These are phyloP conservation scores for Pachyuromys duprasi DNA, from an alignment of 2,797 vertebrate genomes.

Conservation along the genomic window DNA sequence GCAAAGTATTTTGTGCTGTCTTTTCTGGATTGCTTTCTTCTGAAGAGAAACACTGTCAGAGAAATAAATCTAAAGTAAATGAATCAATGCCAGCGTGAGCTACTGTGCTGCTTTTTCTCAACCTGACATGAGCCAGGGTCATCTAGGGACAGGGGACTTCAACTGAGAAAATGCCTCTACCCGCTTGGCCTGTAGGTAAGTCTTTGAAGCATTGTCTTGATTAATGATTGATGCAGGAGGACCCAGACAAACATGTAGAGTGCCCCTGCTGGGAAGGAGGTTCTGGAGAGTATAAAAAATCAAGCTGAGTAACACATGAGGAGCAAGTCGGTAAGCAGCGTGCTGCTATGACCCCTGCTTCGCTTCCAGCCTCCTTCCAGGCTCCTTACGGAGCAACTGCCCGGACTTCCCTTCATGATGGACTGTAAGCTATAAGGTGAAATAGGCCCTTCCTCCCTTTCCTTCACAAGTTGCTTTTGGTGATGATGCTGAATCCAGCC, in stretches of 20 bases:
- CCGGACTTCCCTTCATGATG: not conserved
- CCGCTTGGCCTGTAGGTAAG: not conserved
- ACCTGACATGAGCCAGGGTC: not conserved
- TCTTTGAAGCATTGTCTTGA: not conserved
- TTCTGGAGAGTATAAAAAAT: not conserved
- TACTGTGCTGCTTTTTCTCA: not conserved
- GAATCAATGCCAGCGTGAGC: not conserved
- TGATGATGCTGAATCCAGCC: not conserved
- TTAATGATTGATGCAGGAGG: not conserved
- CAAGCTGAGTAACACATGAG: not conserved
- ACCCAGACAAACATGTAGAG: not conserved
- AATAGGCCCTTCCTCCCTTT: not conserved
- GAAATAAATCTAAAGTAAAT: slow-evolving; percentile 9
- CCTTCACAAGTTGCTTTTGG: not conserved
- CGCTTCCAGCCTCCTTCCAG: too few species aligned
- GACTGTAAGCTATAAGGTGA: not conserved
- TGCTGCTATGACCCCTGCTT: not conserved
- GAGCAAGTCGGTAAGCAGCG: not conserved
- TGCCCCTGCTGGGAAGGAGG: not conserved
- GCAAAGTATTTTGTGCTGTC: not conserved
- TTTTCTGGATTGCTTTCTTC: slow-evolving; percentile 22
- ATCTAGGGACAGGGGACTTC: not conserved
- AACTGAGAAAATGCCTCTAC: not conserved
- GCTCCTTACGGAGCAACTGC: not conserved
- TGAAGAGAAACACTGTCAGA: not conserved